phyloP scores from a whole-genome alignment of 1,140 invertebrate species.

The Zaprionus nigranus region DNA sequence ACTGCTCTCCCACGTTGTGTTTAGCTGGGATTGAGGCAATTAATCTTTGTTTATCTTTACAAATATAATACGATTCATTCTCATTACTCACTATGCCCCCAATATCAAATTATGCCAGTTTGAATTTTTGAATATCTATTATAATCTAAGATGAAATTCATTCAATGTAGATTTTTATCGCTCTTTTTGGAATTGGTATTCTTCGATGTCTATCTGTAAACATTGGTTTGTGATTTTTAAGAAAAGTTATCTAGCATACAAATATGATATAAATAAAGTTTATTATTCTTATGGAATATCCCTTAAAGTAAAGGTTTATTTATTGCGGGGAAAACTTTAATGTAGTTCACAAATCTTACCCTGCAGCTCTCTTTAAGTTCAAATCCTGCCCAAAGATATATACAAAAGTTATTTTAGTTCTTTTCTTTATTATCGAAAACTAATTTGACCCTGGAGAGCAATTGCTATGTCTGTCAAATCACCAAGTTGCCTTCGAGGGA shows the following conservation, averaged over 20 bases:
- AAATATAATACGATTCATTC: background rate
- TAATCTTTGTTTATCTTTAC: background rate
- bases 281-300: background rate
- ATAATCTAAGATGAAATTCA: background rate
- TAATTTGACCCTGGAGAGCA: background rate
- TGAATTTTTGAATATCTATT: constrained; percentile 1
- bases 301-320: background rate
- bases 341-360: background rate
- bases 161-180: background rate
- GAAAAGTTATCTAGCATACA: constrained; percentile 7
- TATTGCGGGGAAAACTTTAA: too few relatives aligned
- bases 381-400: background rate
- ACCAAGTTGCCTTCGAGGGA: background rate
- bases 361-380: background rate
- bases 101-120: background rate
- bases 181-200: constrained; percentile 6
- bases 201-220: background rate
- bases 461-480: background rate
- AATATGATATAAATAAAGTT: constrained; percentile 7
- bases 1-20: constrained; percentile 88
- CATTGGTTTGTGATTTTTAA: constrained; percentile 18
- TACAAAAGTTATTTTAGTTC: background rate
- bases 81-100: background rate
- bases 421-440: background rate
- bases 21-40: constrained; percentile 86